Conservation (phyloP, 2,888 invertebrate species). For the Drosophila trichaetosa region DNA sequence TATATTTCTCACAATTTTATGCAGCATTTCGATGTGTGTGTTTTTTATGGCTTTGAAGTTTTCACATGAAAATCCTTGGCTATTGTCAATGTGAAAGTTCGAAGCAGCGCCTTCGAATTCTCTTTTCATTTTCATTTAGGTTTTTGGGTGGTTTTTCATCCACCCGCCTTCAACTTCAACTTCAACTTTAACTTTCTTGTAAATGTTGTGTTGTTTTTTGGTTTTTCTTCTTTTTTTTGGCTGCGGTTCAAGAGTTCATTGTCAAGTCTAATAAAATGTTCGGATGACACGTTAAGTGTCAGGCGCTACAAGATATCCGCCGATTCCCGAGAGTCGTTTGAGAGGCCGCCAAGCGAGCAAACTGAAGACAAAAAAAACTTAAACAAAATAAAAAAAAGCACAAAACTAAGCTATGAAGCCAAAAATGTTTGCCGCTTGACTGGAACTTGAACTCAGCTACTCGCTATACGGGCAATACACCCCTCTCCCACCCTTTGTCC, state of each 20-base stretch:
- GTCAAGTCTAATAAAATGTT: constrained; percentile 81
- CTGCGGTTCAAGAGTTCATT: constrained; percentile 76
- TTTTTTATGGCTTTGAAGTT: constrained; percentile 5
- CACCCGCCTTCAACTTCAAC: constrained; percentile 36
- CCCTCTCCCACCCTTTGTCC: too few species aligned
- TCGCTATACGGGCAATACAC: neutral
- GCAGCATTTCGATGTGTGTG: neutral
- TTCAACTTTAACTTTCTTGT: constrained; percentile 33
- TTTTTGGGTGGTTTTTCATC: constrained; percentile 23
- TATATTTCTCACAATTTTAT: neutral
- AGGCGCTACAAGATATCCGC: constrained; percentile 62
- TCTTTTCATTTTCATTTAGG: constrained; percentile 22
- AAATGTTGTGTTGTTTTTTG: constrained; percentile 21
- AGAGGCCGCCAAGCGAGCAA: constrained; percentile 39
- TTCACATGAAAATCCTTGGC: constrained; percentile 28
- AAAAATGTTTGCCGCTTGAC: constrained; percentile 55
- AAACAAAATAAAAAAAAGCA: constrained; percentile 5
- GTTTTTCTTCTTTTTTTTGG: constrained; percentile 1
- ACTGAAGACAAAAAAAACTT: constrained; percentile 8
- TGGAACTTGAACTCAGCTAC: constrained; percentile 50
- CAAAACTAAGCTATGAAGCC: constrained; percentile 31
- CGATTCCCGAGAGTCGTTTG: constrained; percentile 45
- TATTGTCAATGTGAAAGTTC: constrained; percentile 66
- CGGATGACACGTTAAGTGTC: constrained; percentile 81
- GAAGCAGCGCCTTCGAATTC: constrained; percentile 13